phyloP scores from a whole-genome alignment of 1,140 invertebrate species.

The Drosophila nigromelanica region DNA sequence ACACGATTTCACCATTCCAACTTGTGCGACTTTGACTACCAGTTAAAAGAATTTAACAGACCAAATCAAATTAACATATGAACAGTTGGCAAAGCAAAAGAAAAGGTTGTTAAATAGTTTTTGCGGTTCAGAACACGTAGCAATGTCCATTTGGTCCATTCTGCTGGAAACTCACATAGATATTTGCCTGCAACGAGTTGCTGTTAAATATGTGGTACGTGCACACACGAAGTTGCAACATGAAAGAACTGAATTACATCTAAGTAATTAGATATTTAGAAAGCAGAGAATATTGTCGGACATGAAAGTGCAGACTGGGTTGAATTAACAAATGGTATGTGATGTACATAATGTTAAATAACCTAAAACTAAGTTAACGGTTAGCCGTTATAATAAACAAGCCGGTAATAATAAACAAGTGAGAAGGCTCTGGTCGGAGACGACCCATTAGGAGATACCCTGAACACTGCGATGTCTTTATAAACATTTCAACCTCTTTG shows the following conservation, averaged over 20 bases:
- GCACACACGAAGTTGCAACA: slow-evolving; percentile 17
- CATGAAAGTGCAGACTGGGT: background rate
- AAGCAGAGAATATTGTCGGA: background rate
- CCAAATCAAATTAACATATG: slow-evolving; percentile 21
- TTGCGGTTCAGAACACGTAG: slow-evolving; percentile 7
- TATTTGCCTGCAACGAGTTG: background rate
- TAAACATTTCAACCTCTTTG: too few species aligned
- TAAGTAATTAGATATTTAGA: slow-evolving; percentile 28
- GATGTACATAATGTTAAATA: background rate
- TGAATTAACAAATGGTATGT: background rate
- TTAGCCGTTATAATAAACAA: too few species aligned
- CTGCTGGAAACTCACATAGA: background rate
- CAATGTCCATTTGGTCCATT: background rate
- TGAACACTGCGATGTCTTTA: too few species aligned
- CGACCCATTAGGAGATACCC: too few species aligned
- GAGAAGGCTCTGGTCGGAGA: too few species aligned
- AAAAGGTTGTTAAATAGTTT: background rate
- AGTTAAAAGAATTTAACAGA: background rate
- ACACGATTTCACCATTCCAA: too few species aligned
- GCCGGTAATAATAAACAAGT: too few species aligned
- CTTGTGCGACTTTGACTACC: background rate
- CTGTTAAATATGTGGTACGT: slow-evolving; percentile 22
- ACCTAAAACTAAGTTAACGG: too few species aligned
- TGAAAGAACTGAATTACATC: slow-evolving; percentile 28
- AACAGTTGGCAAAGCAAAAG: background rate